phyloP scores from a whole-genome alignment of 2,888 invertebrate genomes.

The Lepidochitona cinerea region DNA sequence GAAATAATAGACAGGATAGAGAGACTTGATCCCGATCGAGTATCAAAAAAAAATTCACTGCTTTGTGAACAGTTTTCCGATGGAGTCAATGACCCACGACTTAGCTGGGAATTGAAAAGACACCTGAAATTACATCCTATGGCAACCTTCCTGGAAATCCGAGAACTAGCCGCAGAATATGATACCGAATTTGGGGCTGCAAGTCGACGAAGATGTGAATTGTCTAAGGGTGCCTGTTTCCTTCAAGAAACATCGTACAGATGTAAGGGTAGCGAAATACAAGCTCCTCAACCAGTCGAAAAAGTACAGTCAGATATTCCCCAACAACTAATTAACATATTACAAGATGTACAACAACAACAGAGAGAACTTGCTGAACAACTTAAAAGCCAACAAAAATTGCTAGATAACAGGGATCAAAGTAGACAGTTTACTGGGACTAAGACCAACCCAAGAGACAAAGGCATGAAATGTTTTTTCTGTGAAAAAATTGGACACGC shows the following conservation, averaged over 20 bases:
- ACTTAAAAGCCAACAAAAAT: neutral
- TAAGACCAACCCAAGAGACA: neutral
- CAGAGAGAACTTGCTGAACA: neutral
- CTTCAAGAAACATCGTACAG: too few species aligned
- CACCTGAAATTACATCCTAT: constrained; percentile 72
- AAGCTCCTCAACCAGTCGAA: too few species aligned
- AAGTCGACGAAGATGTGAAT: neutral
- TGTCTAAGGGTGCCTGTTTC: too few species aligned
- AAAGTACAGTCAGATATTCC: too few species aligned
- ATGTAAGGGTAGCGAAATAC: too few species aligned
- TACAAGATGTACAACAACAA: neutral
- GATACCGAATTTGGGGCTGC: neutral
- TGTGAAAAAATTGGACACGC: neutral
- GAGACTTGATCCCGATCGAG: neutral
- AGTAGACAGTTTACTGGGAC: too few species aligned
- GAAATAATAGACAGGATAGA: neutral
- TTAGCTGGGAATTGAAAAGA: constrained; percentile 67
- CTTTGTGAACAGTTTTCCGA: neutral
- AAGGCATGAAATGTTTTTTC: neutral
- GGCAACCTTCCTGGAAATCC: constrained; percentile 66
- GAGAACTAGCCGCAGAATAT: neutral
- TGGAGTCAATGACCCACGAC: constrained; percentile 25
- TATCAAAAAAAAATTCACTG: neutral
- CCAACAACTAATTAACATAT: neutral
- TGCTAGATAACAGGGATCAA: neutral